Evolutionary conservation across 2,797 vertebrate species (phyloP), one percentile per base, ranked within the genome.

Genomic region (Zalophus californianus): DNA sequence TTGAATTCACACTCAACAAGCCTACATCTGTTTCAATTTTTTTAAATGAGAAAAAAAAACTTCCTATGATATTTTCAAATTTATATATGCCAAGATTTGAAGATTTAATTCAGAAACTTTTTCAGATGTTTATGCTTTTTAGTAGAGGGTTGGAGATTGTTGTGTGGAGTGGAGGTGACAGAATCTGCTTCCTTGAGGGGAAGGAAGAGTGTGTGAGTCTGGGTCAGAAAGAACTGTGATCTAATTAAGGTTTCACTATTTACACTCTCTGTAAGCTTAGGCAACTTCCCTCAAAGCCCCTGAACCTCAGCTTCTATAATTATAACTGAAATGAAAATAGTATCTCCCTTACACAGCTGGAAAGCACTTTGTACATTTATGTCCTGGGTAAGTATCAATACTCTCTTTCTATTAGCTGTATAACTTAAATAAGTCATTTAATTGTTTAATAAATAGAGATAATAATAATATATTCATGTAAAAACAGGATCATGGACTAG

Each of bases 1-100:
- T 50, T 73, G 35, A 97, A 96, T 94, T 98, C 91, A 96, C 66
- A 95, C 4, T 94, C 3, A 97, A 41, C 41, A 96, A 77, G 1
- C 35, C 18, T 48, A 50, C 89, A 54, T 77, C 23, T 75, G 25
- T 85, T 92, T 95, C 15, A 21, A 80, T 70, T 83, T 75, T 50
- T 96, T 95, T 29, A 73, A 86, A 86, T 79, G 70, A 12, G 5
- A 9, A 83, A 54, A 13, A 58, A 15, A 83, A 66, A 27, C 52
- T 92, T 75, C 5, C 16, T 54, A 13, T 82, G 2, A 3, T 89
- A 41, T 27, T 97, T 96, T 66, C 12, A 94, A 35, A 73, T 80
- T 38, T 14, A 12, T 92, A 73, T 27, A 20, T 13, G 0, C n/a
- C 92, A 64, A 32, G 14, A 56, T 83, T 70, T 95, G 38, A 62